Percentiles rank a stretch among this genome's conserved stretches.
These are phyloP conservation scores for Danio albolineatus DNA, from an alignment of 2,797 vertebrate genomes.

Conservation along the genomic window DNA sequence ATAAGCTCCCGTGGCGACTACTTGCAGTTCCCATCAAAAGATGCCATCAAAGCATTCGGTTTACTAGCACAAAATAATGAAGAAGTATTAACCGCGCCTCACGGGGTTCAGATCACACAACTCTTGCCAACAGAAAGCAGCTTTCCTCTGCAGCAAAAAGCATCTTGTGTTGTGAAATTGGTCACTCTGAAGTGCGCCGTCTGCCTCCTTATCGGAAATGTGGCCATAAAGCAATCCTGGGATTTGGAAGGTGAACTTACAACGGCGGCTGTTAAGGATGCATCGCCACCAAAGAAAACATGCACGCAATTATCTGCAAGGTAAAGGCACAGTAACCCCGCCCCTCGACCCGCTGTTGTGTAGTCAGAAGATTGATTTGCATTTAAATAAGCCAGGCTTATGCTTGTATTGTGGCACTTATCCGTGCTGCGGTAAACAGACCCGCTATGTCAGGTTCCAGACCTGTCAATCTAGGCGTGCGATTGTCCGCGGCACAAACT, in stretches of 20 bases:
- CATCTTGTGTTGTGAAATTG: constrained; percentile 40
- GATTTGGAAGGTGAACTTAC: constrained; percentile 35
- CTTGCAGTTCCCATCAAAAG: constrained; percentile 58
- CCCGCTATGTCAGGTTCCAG: constrained; percentile 43
- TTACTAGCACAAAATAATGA: constrained; percentile 63
- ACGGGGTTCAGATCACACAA: constrained; percentile 58
- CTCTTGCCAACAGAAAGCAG: constrained; percentile 43
- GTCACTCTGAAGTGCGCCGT: constrained; percentile 39
- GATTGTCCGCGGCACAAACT: constrained; percentile 48
- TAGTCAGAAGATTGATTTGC: constrained; percentile 72
- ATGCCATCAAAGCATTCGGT: constrained; percentile 56
- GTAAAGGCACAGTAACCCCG: constrained; percentile 53
- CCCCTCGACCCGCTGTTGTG: constrained; percentile 57
- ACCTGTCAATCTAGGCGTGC: constrained; percentile 58
- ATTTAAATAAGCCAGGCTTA: constrained; percentile 67
- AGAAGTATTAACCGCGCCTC: constrained; percentile 57
- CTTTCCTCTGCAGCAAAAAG: constrained; percentile 27
- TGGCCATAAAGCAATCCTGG: constrained; percentile 22
- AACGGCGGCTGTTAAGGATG: constrained; percentile 52
- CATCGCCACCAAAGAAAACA: constrained; percentile 54
- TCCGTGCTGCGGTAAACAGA: constrained; percentile 43
- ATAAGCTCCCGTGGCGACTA: constrained; percentile 59
- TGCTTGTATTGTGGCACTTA: constrained; percentile 58
- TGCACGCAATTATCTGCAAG: constrained; percentile 65
- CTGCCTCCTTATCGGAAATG: constrained; percentile 25